Percentiles rank a stretch among this genome's conserved stretches.
These are phyloP conservation scores for Melanaphis sacchari DNA, from an alignment of 1,140 invertebrate genomes.

Conservation along the genomic window DNA sequence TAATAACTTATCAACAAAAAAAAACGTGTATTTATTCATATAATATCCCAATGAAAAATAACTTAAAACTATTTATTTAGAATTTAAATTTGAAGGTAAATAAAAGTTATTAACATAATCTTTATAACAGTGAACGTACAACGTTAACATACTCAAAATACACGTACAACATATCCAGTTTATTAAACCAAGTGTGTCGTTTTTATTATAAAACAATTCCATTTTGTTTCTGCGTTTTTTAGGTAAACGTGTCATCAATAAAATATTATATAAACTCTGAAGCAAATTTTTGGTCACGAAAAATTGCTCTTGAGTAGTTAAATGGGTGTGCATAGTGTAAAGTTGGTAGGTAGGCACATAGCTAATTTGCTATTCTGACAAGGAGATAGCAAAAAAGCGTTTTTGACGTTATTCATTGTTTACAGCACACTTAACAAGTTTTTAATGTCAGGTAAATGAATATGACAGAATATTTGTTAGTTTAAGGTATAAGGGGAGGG, in stretches of 20 bases:
- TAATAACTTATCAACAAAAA: too few species aligned
- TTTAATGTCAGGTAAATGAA: slow-evolving; percentile 34
- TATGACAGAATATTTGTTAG: not conserved
- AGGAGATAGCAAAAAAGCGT: not conserved
- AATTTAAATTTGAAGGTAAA: not conserved
- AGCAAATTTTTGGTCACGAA: not conserved
- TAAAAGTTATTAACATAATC: not conserved
- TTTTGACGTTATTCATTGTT: slow-evolving; percentile 12
- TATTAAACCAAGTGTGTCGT: not conserved
- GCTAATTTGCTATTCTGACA: slow-evolving; percentile 2
- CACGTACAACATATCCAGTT: not conserved
- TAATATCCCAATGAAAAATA: not conserved
- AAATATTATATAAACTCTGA: not conserved
- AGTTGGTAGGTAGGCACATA: not conserved
- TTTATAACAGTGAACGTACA: not conserved
- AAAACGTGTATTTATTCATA: too few species aligned
- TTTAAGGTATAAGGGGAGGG: not conserved
- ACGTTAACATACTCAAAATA: not conserved
- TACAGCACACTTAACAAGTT: slow-evolving; percentile 1
- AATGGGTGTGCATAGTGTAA: not conserved
- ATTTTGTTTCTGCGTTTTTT: not conserved
- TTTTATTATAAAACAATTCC: not conserved
- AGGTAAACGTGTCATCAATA: not conserved
- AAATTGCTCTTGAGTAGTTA: not conserved
- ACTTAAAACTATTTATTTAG: not conserved